Percentiles rank a stretch among this genome's conserved stretches.
Conservation (phyloP, 1,140 invertebrate species). For the Mercenaria mercenaria region DNA sequence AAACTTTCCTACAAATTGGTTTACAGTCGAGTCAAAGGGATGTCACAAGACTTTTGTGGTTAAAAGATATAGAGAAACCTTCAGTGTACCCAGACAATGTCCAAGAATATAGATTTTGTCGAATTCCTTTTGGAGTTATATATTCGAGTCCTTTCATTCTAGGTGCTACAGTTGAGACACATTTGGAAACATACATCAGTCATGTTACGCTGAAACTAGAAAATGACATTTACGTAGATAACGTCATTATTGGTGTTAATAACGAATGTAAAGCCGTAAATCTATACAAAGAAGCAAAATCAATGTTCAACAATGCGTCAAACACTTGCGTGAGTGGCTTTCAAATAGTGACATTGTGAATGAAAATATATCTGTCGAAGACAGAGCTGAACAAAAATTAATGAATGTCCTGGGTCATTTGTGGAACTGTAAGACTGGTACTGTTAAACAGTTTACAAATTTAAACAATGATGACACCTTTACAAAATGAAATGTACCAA, state of each 20-base stretch:
- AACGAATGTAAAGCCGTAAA: not conserved
- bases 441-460: not conserved
- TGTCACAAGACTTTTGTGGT: conserved; percentile 30
- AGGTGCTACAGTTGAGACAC: conserved; percentile 37
- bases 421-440: conserved; percentile 50
- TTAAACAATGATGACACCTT: not conserved
- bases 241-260: conserved; percentile 25
- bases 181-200: not conserved
- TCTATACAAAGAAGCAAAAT: not conserved
- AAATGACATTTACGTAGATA: conserved; percentile 47
- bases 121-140: conserved; percentile 39
- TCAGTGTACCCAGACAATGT: not conserved
- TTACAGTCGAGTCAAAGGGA: conserved; percentile 42
- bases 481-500: conserved; percentile 28
- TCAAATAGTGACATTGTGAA: conserved; percentile 20
- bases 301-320: not conserved
- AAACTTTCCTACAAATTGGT: conserved; percentile 36
- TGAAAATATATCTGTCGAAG: not conserved
- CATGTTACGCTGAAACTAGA: not conserved
- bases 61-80: conserved; percentile 11
- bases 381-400: not conserved
- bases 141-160: conserved; percentile 37
- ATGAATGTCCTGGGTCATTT: conserved; percentile 45
- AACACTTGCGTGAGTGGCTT: conserved; percentile 33
- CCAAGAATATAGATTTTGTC: conserved; percentile 41